Evolutionary conservation across 2,113 vertebrate species (phyloP).

Genomic region (Cinclus cinclus): DNA sequence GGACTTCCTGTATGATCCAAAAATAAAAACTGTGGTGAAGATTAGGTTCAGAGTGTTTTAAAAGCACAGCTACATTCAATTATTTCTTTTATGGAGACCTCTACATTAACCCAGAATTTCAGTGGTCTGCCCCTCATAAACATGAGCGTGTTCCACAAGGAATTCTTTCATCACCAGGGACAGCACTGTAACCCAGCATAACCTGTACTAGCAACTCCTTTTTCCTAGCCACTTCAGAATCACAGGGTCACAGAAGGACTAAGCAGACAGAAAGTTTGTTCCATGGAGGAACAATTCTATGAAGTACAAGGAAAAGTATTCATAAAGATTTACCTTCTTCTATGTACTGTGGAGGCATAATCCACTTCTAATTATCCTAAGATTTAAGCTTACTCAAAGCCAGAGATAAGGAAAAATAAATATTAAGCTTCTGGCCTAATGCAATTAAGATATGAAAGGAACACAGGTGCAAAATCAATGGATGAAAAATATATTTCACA

Average conservation of each 20-base stretch:
- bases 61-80: background rate
- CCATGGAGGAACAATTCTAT: background rate
- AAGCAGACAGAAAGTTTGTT: background rate
- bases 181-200: background rate
- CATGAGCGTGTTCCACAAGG: background rate
- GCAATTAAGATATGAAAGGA: background rate
- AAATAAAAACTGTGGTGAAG: background rate
- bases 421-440: background rate
- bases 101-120: background rate
- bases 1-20: rapidly evolving
- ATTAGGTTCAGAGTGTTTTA: background rate
- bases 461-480: background rate
- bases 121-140: background rate
- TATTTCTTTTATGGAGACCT: background rate
- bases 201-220: background rate
- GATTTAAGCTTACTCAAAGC: background rate
- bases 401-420: background rate
- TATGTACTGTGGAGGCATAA: background rate
- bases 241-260: background rate
- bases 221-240: background rate
- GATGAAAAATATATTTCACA: background rate
- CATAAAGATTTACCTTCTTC: background rate
- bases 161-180: background rate
- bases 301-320: background rate
- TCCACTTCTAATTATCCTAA: background rate